A percentile compares a stretch with the other conserved stretches of the same genome.
Evolutionary conservation across 1,140 invertebrate species (phyloP).

Genomic region (Macrostomum lignano): DNA sequence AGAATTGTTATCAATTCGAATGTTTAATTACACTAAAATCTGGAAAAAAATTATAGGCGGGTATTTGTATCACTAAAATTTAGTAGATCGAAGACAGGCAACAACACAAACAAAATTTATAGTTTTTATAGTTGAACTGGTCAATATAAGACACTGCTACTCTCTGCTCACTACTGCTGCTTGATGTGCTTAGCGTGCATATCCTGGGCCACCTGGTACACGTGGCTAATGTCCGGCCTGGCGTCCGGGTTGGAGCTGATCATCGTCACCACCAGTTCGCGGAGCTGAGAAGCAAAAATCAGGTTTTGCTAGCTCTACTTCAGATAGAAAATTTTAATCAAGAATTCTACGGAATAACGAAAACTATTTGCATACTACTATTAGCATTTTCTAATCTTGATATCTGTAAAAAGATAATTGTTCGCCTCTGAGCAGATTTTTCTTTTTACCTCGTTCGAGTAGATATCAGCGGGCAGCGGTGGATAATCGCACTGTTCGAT

Average conservation of each 20-base stretch:
- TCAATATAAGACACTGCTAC: too few species aligned
- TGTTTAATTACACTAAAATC: too few species aligned
- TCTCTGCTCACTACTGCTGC: too few species aligned
- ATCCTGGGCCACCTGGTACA: slow-evolving; percentile 26
- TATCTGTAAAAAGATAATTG: too few species aligned
- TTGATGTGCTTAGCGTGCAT: slow-evolving; percentile 19
- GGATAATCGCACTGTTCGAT: slow-evolving; percentile 41
- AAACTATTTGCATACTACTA: neutral
- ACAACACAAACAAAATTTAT: too few species aligned
- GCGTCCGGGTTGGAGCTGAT: slow-evolving; percentile 34
- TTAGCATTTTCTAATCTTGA: neutral
- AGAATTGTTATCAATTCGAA: too few species aligned
- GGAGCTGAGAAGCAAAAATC: slow-evolving; percentile 26
- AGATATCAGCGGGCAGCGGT: slow-evolving; percentile 35
- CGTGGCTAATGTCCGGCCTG: slow-evolving; percentile 33
- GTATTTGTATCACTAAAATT: too few species aligned
- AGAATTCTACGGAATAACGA: neutral
- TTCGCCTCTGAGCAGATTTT: too few species aligned
- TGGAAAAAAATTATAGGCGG: too few species aligned
- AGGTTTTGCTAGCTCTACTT: neutral
- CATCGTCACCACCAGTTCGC: slow-evolving; percentile 32
- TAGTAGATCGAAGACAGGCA: too few species aligned
- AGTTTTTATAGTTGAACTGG: too few species aligned
- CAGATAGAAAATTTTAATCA: too few species aligned
- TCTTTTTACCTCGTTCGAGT: slow-evolving; percentile 32